These are phyloP conservation scores for Sinotaia quadrata DNA, from an alignment of 2,888 invertebrate species.

Conservation along the genomic window DNA sequence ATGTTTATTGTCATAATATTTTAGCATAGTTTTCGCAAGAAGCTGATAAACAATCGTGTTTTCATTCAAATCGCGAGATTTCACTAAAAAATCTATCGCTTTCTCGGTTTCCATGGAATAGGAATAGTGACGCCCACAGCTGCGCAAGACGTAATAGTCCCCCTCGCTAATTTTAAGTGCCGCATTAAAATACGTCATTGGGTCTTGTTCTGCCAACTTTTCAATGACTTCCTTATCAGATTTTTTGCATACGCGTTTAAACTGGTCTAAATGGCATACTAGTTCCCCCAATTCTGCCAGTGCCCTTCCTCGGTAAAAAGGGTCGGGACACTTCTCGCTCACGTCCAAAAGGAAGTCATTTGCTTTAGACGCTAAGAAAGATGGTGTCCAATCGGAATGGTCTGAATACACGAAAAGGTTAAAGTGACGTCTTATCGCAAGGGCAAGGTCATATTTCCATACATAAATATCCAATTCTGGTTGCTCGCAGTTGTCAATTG, in stretches of 20 bases:
- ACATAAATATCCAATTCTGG: slow-evolving; percentile 2
- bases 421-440: slow-evolving; percentile 14
- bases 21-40: background rate
- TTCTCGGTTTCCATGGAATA: background rate
- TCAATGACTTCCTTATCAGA: background rate
- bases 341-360: background rate
- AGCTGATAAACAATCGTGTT: slow-evolving; percentile 2
- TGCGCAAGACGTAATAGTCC: slow-evolving; percentile 14
- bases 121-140: slow-evolving; percentile 11
- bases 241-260: background rate
- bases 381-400: background rate
- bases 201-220: background rate
- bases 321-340: background rate
- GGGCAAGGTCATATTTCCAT: slow-evolving; percentile 24
- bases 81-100: background rate
- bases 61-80: background rate
- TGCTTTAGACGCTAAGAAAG: background rate
- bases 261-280: background rate
- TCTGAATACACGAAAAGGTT: slow-evolving; percentile 7
- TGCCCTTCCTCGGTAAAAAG: background rate
- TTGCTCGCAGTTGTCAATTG: background rate
- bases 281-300: slow-evolving; percentile 1
- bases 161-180: background rate
- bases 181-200: background rate
- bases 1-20: background rate